A percentile compares a stretch with the other conserved stretches of the same genome.
Conservation (phyloP, 53 echinoderm and acorn worm species). For the Antedon mediterranea region DNA sequence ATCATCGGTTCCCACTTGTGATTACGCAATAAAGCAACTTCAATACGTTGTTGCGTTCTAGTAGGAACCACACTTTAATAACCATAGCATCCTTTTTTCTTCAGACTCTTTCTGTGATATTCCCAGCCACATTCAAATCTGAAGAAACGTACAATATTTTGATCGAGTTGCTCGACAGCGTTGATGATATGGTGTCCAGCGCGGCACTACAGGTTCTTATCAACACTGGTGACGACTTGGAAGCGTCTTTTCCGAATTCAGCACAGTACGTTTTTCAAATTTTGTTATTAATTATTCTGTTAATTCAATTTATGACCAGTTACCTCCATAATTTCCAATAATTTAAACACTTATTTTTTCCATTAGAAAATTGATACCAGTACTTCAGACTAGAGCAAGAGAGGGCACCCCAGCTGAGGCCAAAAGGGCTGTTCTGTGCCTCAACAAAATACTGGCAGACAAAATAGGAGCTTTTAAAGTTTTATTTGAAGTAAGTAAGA, state of each 20-base stretch:
- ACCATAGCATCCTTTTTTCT: neutral
- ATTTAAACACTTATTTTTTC: no score
- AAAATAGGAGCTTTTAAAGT: constrained; percentile 53
- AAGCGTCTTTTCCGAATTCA: constrained; percentile 59
- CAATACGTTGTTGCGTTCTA: no score
- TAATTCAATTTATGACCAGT: no score
- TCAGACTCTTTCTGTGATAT: constrained; percentile 64
- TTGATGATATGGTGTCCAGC: constrained; percentile 49
- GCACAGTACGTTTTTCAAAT: constrained; percentile 48
- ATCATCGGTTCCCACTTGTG: no score
- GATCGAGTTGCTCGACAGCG: constrained; percentile 50
- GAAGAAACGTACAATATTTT: constrained; percentile 46
- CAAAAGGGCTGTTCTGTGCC: constrained; percentile 77
- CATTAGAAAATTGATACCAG: constrained; percentile 55
- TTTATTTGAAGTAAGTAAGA: constrained; percentile 54
- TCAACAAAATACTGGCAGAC: constrained; percentile 46
- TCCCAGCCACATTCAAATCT: constrained; percentile 66
- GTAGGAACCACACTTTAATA: no score
- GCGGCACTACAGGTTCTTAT: constrained; percentile 78
- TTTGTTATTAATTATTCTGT: no score
- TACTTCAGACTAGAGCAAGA: constrained; percentile 49
- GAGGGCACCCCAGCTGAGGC: constrained; percentile 72
- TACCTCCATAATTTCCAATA: no score
- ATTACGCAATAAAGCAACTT: no score
- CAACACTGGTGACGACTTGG: constrained; percentile 53